phyloP scores from a whole-genome alignment of 1,140 invertebrate genomes.

The Bursaphelenchus mucronatus region DNA sequence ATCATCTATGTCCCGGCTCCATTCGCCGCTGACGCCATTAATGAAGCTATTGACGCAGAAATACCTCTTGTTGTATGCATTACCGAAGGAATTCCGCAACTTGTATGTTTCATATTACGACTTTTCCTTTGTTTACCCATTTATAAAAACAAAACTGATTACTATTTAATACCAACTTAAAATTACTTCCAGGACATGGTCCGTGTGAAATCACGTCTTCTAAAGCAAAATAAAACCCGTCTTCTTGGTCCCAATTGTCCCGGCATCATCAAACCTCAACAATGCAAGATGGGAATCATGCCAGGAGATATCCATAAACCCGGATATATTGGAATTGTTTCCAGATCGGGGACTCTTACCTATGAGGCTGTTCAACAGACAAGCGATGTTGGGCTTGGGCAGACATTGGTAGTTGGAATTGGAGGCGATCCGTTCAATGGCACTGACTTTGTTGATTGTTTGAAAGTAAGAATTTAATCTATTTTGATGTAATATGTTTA shows the following conservation, averaged over 20 bases:
- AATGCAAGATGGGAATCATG: conserved; percentile 99
- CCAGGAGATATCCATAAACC: conserved; percentile 64
- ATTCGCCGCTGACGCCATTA: conserved; percentile 80
- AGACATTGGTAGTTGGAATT: conserved; percentile 94
- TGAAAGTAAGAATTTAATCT: conserved; percentile 64
- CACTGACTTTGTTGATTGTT: conserved; percentile 96
- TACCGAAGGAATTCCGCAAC: conserved; percentile 74
- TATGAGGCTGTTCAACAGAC: conserved; percentile 70
- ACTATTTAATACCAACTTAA: no score
- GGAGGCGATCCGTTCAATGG: conserved; percentile 99
- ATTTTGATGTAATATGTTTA: no score
- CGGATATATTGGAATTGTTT: conserved; percentile 73
- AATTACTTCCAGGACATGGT: conserved; percentile 79
- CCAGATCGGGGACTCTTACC: conserved; percentile 92
- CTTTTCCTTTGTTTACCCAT: no score
- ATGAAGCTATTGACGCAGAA: conserved; percentile 92
- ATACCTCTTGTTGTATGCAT: conserved; percentile 93
- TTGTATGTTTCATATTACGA: no score
- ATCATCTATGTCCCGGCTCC: conserved; percentile 95
- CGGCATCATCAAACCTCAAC: conserved; percentile 77
- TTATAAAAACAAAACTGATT: no score
- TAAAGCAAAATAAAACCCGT: conserved; percentile 81
- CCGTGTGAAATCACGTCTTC: conserved; percentile 81
- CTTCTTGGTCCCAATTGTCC: conserved; percentile 98
- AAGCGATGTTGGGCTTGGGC: conserved; percentile 75